Evolutionary conservation across 2,797 vertebrate genomes (phyloP).

Genomic region (Melanotaenia boesemani): DNA sequence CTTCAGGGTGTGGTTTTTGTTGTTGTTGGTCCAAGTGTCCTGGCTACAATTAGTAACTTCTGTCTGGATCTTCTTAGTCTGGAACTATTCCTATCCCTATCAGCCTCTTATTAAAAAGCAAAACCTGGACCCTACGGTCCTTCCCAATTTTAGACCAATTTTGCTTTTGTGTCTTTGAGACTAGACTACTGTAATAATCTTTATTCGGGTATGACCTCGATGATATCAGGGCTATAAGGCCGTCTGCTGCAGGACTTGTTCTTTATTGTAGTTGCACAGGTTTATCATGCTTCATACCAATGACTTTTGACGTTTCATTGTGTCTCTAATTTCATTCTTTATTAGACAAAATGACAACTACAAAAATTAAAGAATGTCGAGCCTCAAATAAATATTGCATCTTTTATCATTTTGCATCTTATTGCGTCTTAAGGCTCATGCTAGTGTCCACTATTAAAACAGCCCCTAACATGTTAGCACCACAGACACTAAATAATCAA

Average conservation of each 20-base stretch:
- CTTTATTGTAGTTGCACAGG: neutral
- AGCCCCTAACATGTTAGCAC: neutral
- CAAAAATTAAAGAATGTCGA: neutral
- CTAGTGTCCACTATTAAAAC: neutral
- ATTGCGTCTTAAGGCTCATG: too few species aligned
- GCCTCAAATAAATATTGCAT: neutral
- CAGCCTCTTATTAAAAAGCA: too few species aligned
- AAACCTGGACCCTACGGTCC: too few species aligned
- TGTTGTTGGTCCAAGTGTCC: too few species aligned
- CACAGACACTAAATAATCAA: neutral
- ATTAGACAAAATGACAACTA: neutral
- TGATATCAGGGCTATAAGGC: conserved; percentile 16
- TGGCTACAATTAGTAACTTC: too few species aligned
- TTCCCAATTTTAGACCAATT: too few species aligned
- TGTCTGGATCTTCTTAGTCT: too few species aligned
- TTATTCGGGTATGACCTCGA: neutral
- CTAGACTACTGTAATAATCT: too few species aligned
- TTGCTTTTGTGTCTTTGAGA: too few species aligned
- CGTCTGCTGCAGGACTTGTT: conserved; percentile 19
- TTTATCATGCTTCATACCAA: neutral
- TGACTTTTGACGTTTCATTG: neutral
- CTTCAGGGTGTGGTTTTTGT: neutral
- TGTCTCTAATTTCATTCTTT: neutral
- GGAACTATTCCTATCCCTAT: too few species aligned
- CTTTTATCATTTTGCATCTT: too few species aligned